Evolutionary conservation across 2,888 invertebrate genomes (phyloP).

Genomic region (Athalia cordata): DNA sequence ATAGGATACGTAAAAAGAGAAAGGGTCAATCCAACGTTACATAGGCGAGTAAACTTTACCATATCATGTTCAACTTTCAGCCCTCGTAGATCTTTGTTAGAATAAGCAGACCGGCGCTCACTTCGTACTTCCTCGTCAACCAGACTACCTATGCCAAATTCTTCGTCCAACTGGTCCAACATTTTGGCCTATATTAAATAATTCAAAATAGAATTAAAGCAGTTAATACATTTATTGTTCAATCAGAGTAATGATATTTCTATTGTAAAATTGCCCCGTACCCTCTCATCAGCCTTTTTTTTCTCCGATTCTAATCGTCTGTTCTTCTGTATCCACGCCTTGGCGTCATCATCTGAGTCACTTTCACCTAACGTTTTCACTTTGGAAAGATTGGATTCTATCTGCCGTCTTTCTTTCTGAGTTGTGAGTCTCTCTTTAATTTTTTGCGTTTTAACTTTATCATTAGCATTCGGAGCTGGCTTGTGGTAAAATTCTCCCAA

Average conservation of each 20-base stretch:
- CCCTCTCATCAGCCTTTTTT: slow-evolving; percentile 88
- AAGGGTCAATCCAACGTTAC: neutral
- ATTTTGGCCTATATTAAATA: slow-evolving; percentile 84
- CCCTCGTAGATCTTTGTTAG: slow-evolving; percentile 84
- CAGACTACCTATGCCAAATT: slow-evolving; percentile 91
- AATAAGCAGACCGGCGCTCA: slow-evolving; percentile 80
- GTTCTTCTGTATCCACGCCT: slow-evolving; percentile 89
- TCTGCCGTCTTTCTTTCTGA: slow-evolving; percentile 85
- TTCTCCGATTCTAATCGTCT: slow-evolving; percentile 86
- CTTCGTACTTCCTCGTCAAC: slow-evolving; percentile 85
- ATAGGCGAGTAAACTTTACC: slow-evolving; percentile 61
- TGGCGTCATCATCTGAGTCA: slow-evolving; percentile 84
- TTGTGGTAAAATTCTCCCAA: slow-evolving; percentile 91
- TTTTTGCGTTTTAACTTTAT: slow-evolving; percentile 86
- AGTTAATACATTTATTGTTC: neutral
- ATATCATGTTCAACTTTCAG: slow-evolving; percentile 91
- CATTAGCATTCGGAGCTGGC: slow-evolving; percentile 85
- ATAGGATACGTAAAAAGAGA: neutral
- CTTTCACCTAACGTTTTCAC: slow-evolving; percentile 81
- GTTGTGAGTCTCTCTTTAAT: slow-evolving; percentile 86
- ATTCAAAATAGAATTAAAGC: neutral
- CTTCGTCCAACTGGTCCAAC: slow-evolving; percentile 95
- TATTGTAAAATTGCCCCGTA: slow-evolving; percentile 61
- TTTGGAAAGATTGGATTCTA: slow-evolving; percentile 81
- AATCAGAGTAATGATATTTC: neutral